These are phyloP conservation scores for Anoplolepis gracilipes DNA, from an alignment of 1,140 invertebrate species.

Conservation along the genomic window DNA sequence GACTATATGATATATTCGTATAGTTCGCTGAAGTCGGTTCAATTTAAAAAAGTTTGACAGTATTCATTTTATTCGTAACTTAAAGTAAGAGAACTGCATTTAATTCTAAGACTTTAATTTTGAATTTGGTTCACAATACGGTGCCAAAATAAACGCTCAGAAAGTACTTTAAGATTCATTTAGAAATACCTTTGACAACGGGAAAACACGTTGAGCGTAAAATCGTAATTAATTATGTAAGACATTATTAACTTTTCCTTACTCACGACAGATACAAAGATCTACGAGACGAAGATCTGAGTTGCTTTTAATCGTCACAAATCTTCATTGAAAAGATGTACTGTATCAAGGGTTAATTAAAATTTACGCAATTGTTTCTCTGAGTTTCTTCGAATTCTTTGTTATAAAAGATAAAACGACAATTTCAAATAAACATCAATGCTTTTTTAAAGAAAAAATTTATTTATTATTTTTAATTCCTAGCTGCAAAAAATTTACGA, in stretches of 20 bases:
- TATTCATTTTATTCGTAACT: constrained; percentile 9
- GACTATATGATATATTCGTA: neutral
- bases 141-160: neutral
- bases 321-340: constrained; percentile 2
- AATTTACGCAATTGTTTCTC: constrained; percentile 37
- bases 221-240: constrained; percentile 36
- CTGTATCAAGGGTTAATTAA: constrained; percentile 23
- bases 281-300: neutral
- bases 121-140: neutral
- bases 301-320: constrained; percentile 5
- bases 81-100: neutral
- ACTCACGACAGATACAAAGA: neutral
- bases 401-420: neutral
- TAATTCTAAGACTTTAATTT: constrained; percentile 34
- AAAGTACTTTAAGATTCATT: neutral
- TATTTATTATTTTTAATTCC: neutral
- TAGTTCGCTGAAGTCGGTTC: neutral
- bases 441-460: neutral
- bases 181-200: constrained; percentile 7
- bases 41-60: neutral
- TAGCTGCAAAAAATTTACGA: neutral
- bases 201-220: neutral
- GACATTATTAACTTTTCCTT: constrained; percentile 24
- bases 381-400: neutral
- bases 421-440: constrained; percentile 12